These are phyloP conservation scores for Drosophila bipectinata DNA, from an alignment of 1,140 invertebrate genomes.

Conservation along the genomic window DNA sequence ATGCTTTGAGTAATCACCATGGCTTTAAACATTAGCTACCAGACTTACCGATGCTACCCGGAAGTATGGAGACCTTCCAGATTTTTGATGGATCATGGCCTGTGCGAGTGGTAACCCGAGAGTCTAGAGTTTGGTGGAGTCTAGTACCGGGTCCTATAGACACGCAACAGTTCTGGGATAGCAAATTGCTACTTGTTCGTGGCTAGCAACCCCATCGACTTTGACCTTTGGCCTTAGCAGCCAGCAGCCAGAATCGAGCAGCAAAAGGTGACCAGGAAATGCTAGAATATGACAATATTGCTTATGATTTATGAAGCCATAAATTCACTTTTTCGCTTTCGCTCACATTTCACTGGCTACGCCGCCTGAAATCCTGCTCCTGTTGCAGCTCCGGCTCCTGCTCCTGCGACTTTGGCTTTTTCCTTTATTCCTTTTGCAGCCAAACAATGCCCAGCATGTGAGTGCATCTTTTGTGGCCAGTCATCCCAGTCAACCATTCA, in stretches of 20 bases:
- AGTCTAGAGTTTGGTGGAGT: background rate
- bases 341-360: slow-evolving; percentile 41
- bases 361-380: slow-evolving; percentile 2
- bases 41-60: background rate
- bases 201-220: background rate
- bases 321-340: slow-evolving; percentile 66
- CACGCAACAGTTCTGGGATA: background rate
- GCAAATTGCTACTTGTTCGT: background rate
- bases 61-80: background rate
- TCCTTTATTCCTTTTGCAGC: slow-evolving; percentile 1
- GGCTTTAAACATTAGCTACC: slow-evolving; percentile 15
- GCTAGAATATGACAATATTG: slow-evolving; percentile 72
- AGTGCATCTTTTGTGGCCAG: slow-evolving; percentile 21
- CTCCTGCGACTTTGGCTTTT: slow-evolving; percentile 2
- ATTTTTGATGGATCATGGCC: background rate
- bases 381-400: background rate
- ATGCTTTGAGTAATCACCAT: slow-evolving; percentile 9
- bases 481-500: background rate
- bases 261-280: slow-evolving; percentile 45
- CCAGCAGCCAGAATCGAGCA: background rate
- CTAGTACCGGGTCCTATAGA: background rate
- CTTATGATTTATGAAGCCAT: slow-evolving; percentile 71
- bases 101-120: background rate
- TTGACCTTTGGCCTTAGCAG: slow-evolving; percentile 27
- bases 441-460: slow-evolving; percentile 18